Base-by-base conservation (phyloP, 2,888 invertebrate genomes). In the Diachrysia chrysitis region DNA sequence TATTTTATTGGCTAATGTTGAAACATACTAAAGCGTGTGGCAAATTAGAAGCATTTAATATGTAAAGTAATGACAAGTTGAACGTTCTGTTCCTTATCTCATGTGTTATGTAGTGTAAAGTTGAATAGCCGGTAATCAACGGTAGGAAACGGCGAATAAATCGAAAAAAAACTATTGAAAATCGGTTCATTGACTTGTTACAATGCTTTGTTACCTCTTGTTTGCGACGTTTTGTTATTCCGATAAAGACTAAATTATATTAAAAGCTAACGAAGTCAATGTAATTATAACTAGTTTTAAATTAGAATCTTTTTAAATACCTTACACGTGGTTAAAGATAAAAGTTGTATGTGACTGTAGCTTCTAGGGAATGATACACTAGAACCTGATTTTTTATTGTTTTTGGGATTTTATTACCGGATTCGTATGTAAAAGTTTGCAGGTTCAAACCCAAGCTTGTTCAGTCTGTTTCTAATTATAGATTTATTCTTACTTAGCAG, bases 161-260 rank as follows among this genome's bases (percentile, higher is more conserved):
- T 75, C 29, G 71, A 78, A 78, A 69, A n/a, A 63, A 65, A 66
- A 57, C 66, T 69, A 75, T 71, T 73, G 64, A 58, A 63, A 71
- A 69, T 76, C 51, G 79, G 79, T 78, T 80, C 76, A 78, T 19
- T 76, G 81, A 76, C 79, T 68, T 71, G 5, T 53, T 62, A 66
- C 63, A 64, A 69, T 68, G 61, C 55, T 23, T 60, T 71, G 77
- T 74, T 77, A 66, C 23, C 12, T 25, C 9, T 48, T 56, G 23
- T 58, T 66, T 42, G n/a, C 48, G 56, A 23, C 32, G 51, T 63
- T 57, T 63, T 55, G 66, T 71, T 61, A 21, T 57, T 58, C 32
- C 29, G 51, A 55, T 58, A 66, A 58, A 61, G 57, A 21, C 17
- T 51, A 35, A n/a, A 55, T 60, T 9, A 42, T 37, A 37, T 56